phyloP scores from a whole-genome alignment of 2,888 invertebrate species.

The Dastarcus helophoroides region DNA sequence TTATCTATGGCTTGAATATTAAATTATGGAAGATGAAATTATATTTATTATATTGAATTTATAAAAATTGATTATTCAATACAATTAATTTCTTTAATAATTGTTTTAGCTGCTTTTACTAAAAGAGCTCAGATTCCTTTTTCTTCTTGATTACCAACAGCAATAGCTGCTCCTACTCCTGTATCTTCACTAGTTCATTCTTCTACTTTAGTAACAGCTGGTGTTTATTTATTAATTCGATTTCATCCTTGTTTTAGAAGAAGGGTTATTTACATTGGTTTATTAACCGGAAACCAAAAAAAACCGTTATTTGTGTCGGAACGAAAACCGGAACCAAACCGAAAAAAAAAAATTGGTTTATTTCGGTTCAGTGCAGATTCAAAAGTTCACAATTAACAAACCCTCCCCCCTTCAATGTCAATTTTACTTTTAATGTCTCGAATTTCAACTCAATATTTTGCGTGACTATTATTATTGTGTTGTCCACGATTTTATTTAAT shows the following conservation, averaged over 20 bases:
- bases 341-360: no score
- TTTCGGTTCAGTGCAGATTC: no score
- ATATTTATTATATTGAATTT: slow-evolving; percentile 34
- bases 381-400: no score
- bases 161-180: slow-evolving; percentile 67
- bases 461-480: no score
- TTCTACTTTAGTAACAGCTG: slow-evolving; percentile 67
- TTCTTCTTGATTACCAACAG: slow-evolving; percentile 62
- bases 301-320: no score
- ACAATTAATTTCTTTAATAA: slow-evolving; percentile 36
- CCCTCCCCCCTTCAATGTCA: no score
- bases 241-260: slow-evolving; percentile 44
- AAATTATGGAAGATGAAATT: slow-evolving; percentile 30
- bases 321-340: no score
- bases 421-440: no score
- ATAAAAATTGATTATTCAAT: slow-evolving; percentile 38
- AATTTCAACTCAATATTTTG: no score
- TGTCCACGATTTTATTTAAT: no score
- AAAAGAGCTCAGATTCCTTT: slow-evolving; percentile 76
- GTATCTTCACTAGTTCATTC: slow-evolving; percentile 60
- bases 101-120: slow-evolving; percentile 50
- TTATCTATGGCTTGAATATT: slow-evolving; percentile 32
- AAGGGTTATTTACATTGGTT: slow-evolving; percentile 47
- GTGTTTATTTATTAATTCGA: slow-evolving; percentile 59
- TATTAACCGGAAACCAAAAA: no score